A percentile compares a stretch with the other conserved stretches of the same genome.
phyloP scores from a whole-genome alignment of 2,888 invertebrate genomes.

The Thera obeliscata region DNA sequence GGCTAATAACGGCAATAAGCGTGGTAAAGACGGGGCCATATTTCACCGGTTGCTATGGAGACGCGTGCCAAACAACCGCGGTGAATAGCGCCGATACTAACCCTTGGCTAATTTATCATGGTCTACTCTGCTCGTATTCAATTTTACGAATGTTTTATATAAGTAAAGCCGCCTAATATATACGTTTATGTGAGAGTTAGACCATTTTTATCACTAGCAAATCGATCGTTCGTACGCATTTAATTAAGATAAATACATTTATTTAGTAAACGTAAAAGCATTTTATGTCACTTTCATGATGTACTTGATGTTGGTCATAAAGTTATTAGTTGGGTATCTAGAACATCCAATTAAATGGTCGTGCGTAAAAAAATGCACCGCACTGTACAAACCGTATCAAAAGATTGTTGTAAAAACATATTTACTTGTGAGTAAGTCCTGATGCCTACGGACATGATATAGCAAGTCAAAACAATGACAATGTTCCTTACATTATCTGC shows the following conservation, averaged over 20 bases:
- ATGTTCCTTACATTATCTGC: conserved; percentile 34
- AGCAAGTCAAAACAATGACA: conserved; percentile 15
- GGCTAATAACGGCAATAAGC: conserved; percentile 73
- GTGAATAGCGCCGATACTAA: conserved; percentile 23
- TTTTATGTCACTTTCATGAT: no score
- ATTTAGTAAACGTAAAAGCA: neutral
- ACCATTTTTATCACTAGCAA: no score
- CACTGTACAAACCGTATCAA: neutral
- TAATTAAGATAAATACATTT: no score
- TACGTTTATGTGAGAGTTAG: no score
- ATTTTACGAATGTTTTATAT: conserved; percentile 1
- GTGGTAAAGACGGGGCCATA: conserved; percentile 74
- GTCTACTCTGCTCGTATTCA: conserved; percentile 26
- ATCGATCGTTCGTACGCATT: no score
- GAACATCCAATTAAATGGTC: no score
- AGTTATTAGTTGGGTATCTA: no score
- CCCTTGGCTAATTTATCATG: conserved; percentile 34
- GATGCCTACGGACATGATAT: conserved; percentile 4
- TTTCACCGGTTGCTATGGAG: conserved; percentile 75
- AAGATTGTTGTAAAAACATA: neutral
- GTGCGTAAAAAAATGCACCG: neutral
- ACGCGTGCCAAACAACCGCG: conserved; percentile 72
- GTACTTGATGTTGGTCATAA: no score
- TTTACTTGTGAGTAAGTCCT: neutral
- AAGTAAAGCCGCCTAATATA: no score